phyloP scores from a whole-genome alignment of 2,113 vertebrate species.

The Scalopus aquaticus region DNA sequence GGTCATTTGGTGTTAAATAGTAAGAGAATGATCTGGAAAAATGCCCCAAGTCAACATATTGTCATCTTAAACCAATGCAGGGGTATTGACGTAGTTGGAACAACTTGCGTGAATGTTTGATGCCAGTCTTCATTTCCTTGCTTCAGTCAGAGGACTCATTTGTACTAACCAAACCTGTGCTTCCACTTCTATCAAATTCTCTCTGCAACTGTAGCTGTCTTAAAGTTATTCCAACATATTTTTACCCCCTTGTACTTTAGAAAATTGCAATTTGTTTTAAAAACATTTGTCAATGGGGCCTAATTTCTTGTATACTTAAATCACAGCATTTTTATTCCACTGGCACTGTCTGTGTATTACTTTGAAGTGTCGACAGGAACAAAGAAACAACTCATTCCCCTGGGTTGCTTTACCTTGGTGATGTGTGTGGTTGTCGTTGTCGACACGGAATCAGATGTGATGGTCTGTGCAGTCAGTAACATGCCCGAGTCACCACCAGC shows the following conservation, averaged over 20 bases:
- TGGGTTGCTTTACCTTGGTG: conserved; percentile 92
- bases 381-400: conserved; percentile 35
- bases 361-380: background rate
- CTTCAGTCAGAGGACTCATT: background rate
- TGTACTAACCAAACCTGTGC: background rate
- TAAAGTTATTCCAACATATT: conserved; percentile 9
- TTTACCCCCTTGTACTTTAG: conserved; percentile 59
- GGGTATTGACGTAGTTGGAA: background rate
- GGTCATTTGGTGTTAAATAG: background rate
- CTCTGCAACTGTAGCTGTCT: background rate
- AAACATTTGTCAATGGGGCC: conserved; percentile 16
- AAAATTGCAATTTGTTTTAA: conserved; percentile 11
- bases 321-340: background rate
- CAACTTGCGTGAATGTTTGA: background rate
- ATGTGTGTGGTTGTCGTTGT: conserved; percentile 99
- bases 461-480: conserved; percentile 96
- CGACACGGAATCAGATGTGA: conserved; percentile 97
- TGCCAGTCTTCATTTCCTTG: background rate
- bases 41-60: background rate
- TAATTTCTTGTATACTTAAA: conserved; percentile 35
- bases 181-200: background rate
- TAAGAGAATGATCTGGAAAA: background rate
- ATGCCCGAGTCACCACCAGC: conserved; percentile 90
- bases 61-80: background rate
- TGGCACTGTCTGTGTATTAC: conserved; percentile 20